Evolutionary conservation across 2,113 vertebrate species (phyloP).

Genomic region (Cottus gobio): DNA sequence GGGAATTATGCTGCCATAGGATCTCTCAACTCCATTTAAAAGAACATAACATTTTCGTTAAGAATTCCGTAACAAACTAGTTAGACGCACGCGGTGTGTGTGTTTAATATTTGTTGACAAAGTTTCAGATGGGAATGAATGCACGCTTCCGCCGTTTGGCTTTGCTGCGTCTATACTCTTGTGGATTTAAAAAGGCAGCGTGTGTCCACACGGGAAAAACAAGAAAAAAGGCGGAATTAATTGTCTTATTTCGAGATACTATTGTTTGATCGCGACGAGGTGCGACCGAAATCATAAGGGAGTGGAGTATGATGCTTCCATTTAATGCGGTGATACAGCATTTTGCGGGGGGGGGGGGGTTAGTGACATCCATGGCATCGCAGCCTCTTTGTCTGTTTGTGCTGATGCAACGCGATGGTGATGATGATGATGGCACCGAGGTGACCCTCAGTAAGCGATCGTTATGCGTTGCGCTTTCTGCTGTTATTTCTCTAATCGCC

Average conservation of each 20-base stretch:
- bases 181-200: neutral
- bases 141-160: neutral
- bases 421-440: slow-evolving; percentile 17
- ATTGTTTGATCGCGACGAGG: slow-evolving; percentile 15
- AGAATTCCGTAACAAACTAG: neutral
- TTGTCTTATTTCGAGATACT: neutral
- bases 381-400: slow-evolving; percentile 77
- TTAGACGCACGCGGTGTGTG: neutral
- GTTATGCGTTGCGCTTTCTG: neutral
- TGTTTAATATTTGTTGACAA: neutral
- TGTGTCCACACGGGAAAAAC: neutral
- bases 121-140: neutral
- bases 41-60: neutral
- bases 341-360: slow-evolving; percentile 43
- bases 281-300: neutral
- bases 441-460: neutral
- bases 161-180: neutral
- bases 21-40: neutral
- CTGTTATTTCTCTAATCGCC: neutral
- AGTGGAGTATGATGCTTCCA: slow-evolving; percentile 52
- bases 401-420: slow-evolving; percentile 67
- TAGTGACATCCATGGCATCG: slow-evolving; percentile 47
- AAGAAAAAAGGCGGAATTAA: neutral
- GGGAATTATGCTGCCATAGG: neutral
- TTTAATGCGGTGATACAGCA: slow-evolving; percentile 79